Conservation (phyloP, 2,797 vertebrate species). For the Monodelphis domestica region DNA sequence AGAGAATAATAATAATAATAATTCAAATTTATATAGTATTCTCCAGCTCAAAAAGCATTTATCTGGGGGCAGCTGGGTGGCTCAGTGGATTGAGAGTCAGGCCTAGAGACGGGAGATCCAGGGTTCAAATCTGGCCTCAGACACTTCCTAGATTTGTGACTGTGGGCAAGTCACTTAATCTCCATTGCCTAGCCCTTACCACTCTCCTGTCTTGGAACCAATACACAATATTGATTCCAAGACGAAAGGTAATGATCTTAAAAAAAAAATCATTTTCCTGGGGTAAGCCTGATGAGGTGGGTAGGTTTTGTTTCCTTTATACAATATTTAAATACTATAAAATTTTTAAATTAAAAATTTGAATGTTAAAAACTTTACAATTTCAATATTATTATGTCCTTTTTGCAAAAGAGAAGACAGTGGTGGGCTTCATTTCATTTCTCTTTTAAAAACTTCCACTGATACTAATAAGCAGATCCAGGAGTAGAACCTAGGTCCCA, state of each 20-base stretch:
- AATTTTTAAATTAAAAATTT: not conserved
- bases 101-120: too few species aligned
- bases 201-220: too few species aligned
- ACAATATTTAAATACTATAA: not conserved
- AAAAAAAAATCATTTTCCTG: too few species aligned
- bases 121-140: too few species aligned
- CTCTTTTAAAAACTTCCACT: conserved; percentile 10
- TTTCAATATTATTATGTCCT: not conserved
- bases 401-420: conserved; percentile 30
- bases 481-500: not conserved
- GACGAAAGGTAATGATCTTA: too few species aligned
- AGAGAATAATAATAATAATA: not conserved
- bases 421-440: not conserved
- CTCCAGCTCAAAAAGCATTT: not conserved
- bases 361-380: not conserved
- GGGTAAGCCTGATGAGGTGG: not conserved
- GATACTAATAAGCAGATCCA: not conserved
- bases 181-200: too few species aligned
- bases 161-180: too few species aligned
- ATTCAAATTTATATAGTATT: not conserved
- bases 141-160: too few species aligned
- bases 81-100: too few species aligned
- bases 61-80: too few species aligned
- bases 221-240: too few species aligned
- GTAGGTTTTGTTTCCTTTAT: not conserved